Evolutionary conservation across 2,797 vertebrate species (phyloP).

Genomic region (Hippoglossus hippoglossus): DNA sequence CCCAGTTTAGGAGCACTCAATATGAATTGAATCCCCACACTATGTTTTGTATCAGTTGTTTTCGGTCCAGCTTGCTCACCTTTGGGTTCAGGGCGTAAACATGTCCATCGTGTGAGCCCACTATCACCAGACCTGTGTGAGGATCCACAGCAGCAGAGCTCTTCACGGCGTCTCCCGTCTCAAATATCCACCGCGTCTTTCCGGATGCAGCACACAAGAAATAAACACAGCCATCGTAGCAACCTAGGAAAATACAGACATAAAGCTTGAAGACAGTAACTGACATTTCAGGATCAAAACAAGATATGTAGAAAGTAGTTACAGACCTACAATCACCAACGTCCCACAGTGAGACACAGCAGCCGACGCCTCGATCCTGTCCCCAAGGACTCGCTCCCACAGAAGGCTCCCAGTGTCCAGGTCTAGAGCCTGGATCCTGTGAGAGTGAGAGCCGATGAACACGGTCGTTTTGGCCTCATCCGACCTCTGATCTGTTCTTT

Average conservation of each 20-base stretch:
- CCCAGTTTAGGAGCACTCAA: neutral
- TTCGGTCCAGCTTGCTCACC: constrained; percentile 78
- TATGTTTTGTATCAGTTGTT: neutral
- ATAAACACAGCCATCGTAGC: constrained; percentile 91
- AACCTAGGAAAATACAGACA: constrained; percentile 80
- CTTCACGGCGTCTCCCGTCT: constrained; percentile 90
- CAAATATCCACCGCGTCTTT: constrained; percentile 88
- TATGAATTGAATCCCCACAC: neutral
- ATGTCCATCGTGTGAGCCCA: constrained; percentile 93
- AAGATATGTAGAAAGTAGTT: neutral
- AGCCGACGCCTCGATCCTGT: constrained; percentile 93
- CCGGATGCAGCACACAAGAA: constrained; percentile 86
- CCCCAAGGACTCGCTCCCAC: constrained; percentile 93
- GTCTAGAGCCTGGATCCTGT: constrained; percentile 89
- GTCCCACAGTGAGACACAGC: constrained; percentile 88
- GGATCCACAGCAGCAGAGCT: constrained; percentile 89
- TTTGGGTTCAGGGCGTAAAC: constrained; percentile 91
- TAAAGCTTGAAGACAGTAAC: neutral
- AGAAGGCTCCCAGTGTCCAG: constrained; percentile 83
- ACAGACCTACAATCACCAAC: constrained; percentile 90
- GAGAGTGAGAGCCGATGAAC: constrained; percentile 94
- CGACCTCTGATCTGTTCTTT: constrained; percentile 12
- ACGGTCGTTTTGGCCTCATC: constrained; percentile 64
- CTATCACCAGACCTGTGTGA: constrained; percentile 86
- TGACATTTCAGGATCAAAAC: too few species aligned